Evolutionary conservation across 1,140 invertebrate species (phyloP), one percentile per base, ranked within the genome.

Genomic region (Plectrocnemia conspersa): DNA sequence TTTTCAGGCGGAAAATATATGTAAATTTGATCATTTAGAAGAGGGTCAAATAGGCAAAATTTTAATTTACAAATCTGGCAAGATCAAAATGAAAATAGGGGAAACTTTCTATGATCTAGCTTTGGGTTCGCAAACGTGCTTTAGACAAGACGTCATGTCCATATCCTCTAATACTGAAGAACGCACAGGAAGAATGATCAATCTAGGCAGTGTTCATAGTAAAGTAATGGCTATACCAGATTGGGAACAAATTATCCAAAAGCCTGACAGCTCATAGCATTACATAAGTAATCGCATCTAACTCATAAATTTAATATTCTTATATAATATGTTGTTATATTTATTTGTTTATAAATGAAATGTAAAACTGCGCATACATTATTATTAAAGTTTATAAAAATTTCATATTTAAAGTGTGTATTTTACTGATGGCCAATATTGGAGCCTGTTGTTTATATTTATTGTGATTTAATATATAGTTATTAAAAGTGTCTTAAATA

Each of bases 31-130:
- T 1, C 66, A 73, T 47, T 52, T 81, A 55, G 74, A 78, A 54
- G 79, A 81, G 44, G 79, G 79, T 1, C 71, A 71, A 48, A 77
- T 81, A 36, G 80, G 80, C 3, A 79, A 76, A 62, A 64, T 82
- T 40, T 62, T 74, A 27, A 65, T 80, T 1, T 74, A 77, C 57
- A 71, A 71, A 13, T 81, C 79, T 0, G 80, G 79, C 1, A 72
- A 75, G 32, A 70, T 78, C 25, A 76, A 74, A 42, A 62, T 81
- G 6, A 48, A 68, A 2, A 64, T 82, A 0, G 80, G 80, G 0
- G 72, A 79, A 32, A 75, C 75, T 0, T 61, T 65, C 2, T 80
- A 79, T 58, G 77, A 80, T 65, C 69, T 81, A 58, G 62, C 67
- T 22, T 57, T 68, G 56, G 73, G 72, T 3, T 64, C 70, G 3